phyloP scores from a whole-genome alignment of 2,888 invertebrate species.

The Fragum whitleyi region DNA sequence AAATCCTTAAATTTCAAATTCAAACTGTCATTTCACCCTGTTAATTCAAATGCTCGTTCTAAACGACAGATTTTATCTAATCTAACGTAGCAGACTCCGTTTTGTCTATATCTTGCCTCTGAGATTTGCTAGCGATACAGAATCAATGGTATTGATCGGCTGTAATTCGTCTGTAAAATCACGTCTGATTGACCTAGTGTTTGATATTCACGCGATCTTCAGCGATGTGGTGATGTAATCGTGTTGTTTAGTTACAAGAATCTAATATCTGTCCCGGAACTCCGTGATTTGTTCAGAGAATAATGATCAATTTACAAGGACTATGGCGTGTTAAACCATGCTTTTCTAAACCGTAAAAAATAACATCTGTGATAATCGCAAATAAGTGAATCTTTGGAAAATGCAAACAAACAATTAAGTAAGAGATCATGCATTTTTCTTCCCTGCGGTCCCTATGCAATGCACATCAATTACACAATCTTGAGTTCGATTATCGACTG shows the following conservation, averaged over 20 bases:
- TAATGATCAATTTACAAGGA: not conserved
- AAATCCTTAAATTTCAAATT: no score
- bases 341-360: no score
- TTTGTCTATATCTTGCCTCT: not conserved
- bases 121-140: not conserved
- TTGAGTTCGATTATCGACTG: no score
- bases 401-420: no score
- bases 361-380: no score
- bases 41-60: not conserved
- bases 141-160: not conserved
- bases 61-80: not conserved
- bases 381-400: no score
- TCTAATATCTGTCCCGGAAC: not conserved
- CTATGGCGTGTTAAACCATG: not conserved
- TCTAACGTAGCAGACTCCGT: not conserved
- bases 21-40: no score
- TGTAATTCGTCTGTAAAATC: slow-evolving; percentile 16
- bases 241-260: slow-evolving; percentile 1
- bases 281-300: not conserved
- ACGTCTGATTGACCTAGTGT: slow-evolving; percentile 19
- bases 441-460: no score
- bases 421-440: no score
- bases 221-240: slow-evolving; percentile 1
- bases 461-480: no score
- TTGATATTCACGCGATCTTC: slow-evolving; percentile 15